These are phyloP conservation scores for Diaprepes abbreviatus DNA, from an alignment of 2,888 invertebrate genomes.

Conservation along the genomic window DNA sequence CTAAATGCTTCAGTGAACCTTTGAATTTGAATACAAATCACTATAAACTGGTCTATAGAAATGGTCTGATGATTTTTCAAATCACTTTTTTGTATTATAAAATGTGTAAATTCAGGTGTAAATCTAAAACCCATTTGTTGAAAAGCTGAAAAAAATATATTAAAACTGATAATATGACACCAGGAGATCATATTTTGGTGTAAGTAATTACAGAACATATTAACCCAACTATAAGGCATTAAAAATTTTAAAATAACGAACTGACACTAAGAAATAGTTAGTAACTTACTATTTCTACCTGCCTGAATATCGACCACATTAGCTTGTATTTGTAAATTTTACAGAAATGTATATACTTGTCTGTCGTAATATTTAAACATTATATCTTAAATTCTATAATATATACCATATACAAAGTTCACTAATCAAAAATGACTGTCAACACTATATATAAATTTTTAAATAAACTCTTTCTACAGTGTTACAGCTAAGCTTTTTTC, in stretches of 20 bases:
- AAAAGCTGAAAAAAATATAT: conserved; percentile 72
- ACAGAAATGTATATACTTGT: conserved; percentile 14
- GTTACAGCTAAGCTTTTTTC: not conserved
- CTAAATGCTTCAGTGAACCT: conserved; percentile 90
- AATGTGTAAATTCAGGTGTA: conserved; percentile 81
- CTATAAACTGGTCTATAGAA: conserved; percentile 90
- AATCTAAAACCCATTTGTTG: conserved; percentile 92
- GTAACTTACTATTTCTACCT: conserved; percentile 20
- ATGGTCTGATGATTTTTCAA: conserved; percentile 73
- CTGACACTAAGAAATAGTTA: conserved; percentile 6
- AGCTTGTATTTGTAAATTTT: conserved; percentile 19
- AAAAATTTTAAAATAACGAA: not conserved
- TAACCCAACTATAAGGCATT: not conserved
- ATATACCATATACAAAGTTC: conserved; percentile 15
- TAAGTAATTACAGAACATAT: not conserved
- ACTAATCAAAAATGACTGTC: conserved; percentile 27
- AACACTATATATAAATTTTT: conserved; percentile 14
- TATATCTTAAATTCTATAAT: conserved; percentile 19
- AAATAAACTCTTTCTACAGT: conserved; percentile 18
- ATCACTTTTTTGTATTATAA: conserved; percentile 80
- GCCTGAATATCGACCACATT: conserved; percentile 18
- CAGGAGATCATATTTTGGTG: not conserved
- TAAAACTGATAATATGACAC: not conserved
- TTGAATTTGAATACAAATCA: conserved; percentile 89
- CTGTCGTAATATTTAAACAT: conserved; percentile 9